Base-by-base conservation (phyloP, 37 sponge, comb jelly and placozoan species). In the Halisarca cf. caerulea region DNA sequence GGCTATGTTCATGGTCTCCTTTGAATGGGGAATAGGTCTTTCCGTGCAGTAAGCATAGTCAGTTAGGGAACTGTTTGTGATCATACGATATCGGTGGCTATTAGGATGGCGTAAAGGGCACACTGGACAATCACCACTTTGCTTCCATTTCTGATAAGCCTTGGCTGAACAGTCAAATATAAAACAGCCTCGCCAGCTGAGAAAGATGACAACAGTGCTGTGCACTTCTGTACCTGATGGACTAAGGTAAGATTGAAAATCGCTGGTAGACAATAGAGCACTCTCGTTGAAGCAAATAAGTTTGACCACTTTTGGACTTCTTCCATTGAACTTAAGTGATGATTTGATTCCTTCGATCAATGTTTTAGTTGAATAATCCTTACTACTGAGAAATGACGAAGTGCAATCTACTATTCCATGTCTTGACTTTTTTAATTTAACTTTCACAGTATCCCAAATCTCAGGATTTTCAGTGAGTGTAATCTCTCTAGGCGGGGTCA, bases 101-200 rank as follows among this genome's bases (percentile, higher is more conserved):
- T 30, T 62, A 7, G 25, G 30, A 6, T 28, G 25, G 18, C 6
- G 5, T 30, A 8, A 8, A n/a, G 6, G 7, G 3, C 9, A 9
- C 2, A 6, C 28, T 7, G 20, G 72, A 7, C 6, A 37, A 20
- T 39, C 9, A 47, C 51, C 51, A 14, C 9, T 47, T 11, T 47
- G 6, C 11, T 47, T 6, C 51, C 51, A 47, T 74, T 24, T 74
- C 44, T 37, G n/a, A 41, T 44, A 74, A 24, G 15, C 23, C 6
- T 24, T 23, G 25, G 18, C 15, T 4, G 77, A 74, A 41, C 77
- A 74, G 42, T 74, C 77, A 41, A 44, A 44, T 23, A 74, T 74
- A 21, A 43, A 74, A 21, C 77, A 74, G 0, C 77, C 77, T 74
- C 77, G 32, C 77, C 77, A 74, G 21, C 18, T 74, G 2, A 74